Evolutionary conservation across 2,888 invertebrate species (phyloP).

Genomic region (Nomada fucata): DNA sequence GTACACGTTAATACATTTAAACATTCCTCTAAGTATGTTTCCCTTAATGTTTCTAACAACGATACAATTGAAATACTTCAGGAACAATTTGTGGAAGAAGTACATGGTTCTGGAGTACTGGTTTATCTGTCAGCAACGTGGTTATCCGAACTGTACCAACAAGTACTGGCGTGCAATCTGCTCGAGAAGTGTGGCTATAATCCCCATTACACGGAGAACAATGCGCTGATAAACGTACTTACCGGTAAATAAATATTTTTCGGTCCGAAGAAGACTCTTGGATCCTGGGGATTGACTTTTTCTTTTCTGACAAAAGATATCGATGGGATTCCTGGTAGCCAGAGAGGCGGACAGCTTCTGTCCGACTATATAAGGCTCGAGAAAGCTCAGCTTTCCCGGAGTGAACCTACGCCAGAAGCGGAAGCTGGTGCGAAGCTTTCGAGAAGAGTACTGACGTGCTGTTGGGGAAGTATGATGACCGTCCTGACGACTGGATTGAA

Average conservation of each 20-base stretch:
- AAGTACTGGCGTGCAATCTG: constrained; percentile 90
- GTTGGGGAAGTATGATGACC: constrained; percentile 96
- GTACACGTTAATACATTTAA: constrained; percentile 73
- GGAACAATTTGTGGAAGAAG: constrained; percentile 96
- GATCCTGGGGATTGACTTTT: not conserved
- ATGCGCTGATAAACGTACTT: constrained; percentile 90
- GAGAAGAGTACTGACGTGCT: constrained; percentile 92
- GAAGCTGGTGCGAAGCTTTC: constrained; percentile 92
- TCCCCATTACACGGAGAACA: constrained; percentile 85
- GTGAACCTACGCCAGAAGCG: constrained; percentile 89
- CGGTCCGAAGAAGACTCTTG: too few species aligned
- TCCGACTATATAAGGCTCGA: constrained; percentile 95
- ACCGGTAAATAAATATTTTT: constrained; percentile 86
- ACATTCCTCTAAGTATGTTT: not conserved
- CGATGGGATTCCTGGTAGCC: constrained; percentile 91
- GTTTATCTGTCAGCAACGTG: constrained; percentile 97
- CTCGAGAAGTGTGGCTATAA: constrained; percentile 89
- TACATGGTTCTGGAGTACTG: constrained; percentile 95
- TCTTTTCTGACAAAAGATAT: constrained; percentile 86
- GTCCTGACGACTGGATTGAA: constrained; percentile 90
- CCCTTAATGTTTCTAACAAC: not conserved
- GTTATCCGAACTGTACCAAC: constrained; percentile 96
- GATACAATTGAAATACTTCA: constrained; percentile 80
- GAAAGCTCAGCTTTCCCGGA: constrained; percentile 89
- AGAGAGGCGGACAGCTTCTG: constrained; percentile 89